Evolutionary conservation across 2,888 invertebrate genomes (phyloP), one percentile per base, ranked within the genome.

Genomic region (Molanna angustata): DNA sequence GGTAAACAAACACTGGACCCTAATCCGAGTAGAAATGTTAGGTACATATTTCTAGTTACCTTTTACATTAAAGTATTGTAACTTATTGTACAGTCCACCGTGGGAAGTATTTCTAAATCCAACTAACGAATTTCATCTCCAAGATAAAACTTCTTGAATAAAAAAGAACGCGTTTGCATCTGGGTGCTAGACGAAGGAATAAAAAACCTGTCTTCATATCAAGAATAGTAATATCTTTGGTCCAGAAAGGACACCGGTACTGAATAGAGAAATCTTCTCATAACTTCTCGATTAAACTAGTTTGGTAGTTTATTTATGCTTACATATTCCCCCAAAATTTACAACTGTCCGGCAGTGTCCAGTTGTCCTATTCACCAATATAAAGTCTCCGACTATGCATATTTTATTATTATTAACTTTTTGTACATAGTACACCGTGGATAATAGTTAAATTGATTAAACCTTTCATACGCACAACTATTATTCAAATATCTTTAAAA

Each of bases 131-230:
- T 32, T 37, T 44, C 21, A 32, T 46, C 37, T 20, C 37, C 37
- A 27, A 52, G 46, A 48, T 43, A 42, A 48, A 47, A 52, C 37
- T 49, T 17, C 18, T 31, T 48, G 49, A 11, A 20, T 42, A 22
- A 13, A 49, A 41, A 44, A 37, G n/a, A 45, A 54, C 49, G 37
- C 45, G 49, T 45, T 40, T 49, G n/a, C 49, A 49, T 54, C 49
- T 49, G 49, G 44, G 49, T 44, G 22, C 43, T 45, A 54, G 39
- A 39, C 31, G 44, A 54, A 45, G 39, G 16, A 48, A 46, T 21
- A 44, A 39, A 45, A 37, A 33, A 41, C 42, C 32, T 41, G 47
- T 54, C 49, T 44, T 42, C 21, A 37, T 53, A 40, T 49, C 39
- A 32, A 40, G 21, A 33, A 45, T 42, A 37, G 31, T 43, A 14